Evolutionary conservation across 2,113 vertebrate species (phyloP).

Genomic region (Sylvicapra grimmia): DNA sequence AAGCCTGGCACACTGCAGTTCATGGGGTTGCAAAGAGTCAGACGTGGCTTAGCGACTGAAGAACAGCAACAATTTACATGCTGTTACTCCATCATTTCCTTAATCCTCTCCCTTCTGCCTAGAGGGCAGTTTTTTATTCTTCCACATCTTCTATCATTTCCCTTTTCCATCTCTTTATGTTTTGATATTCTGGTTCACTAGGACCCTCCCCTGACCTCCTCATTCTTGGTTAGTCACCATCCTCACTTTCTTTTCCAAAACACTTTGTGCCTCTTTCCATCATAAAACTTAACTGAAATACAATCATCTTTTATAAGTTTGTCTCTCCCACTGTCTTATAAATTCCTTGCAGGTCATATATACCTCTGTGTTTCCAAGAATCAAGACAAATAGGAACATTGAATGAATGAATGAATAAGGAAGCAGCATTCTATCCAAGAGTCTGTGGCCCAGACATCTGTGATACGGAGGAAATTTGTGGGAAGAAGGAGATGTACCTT

Average conservation of each 20-base stretch:
- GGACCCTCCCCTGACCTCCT: background rate
- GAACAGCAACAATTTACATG: too few relatives aligned
- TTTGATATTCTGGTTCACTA: background rate
- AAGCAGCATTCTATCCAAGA: background rate
- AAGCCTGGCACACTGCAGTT: background rate
- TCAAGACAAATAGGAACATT: background rate
- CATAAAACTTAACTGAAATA: background rate
- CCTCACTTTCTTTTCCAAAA: background rate
- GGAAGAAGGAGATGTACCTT: background rate
- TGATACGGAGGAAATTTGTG: background rate
- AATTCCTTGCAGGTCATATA: background rate
- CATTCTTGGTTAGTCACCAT: background rate
- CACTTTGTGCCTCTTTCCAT: background rate
- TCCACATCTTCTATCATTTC: background rate
- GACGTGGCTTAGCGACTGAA: fast-evolving
- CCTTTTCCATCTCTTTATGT: background rate
- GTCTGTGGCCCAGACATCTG: background rate
- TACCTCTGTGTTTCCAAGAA: background rate
- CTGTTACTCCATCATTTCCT: background rate
- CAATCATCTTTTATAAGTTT: background rate
- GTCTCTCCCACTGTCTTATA: background rate
- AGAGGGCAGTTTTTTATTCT: background rate
- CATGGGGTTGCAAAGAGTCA: background rate
- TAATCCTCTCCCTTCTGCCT: background rate
- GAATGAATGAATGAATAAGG: background rate